Evolutionary conservation across 2,113 vertebrate genomes (phyloP).

Genomic region (Notechis scutatus): DNA sequence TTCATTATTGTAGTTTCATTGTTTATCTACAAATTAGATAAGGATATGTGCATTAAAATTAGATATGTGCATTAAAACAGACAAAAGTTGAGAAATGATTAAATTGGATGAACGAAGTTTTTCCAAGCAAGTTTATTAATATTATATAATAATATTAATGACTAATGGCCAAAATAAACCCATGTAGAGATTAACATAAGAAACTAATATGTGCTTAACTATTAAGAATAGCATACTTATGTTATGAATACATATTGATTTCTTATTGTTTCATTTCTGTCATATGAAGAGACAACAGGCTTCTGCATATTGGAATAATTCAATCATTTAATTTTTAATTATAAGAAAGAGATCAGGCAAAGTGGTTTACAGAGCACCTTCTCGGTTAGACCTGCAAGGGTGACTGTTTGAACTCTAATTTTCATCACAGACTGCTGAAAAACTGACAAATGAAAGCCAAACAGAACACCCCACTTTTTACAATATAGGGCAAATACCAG

Average conservation of each 20-base stretch:
- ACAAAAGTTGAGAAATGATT: background rate
- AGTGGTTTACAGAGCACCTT: conserved; percentile 33
- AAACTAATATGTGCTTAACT: conserved; percentile 6
- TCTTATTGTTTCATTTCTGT: background rate
- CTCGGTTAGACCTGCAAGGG: conserved; percentile 27
- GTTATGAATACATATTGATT: background rate
- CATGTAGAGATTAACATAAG: conserved; percentile 2
- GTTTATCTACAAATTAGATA: background rate
- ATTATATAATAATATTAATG: background rate
- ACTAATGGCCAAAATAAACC: conserved; percentile 32
- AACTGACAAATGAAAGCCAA: conserved; percentile 37
- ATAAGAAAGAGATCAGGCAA: conserved; percentile 5
- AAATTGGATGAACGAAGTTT: conserved; percentile 3
- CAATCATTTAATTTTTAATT: conserved; percentile 14
- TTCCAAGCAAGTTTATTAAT: conserved; percentile 13
- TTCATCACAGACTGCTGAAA: conserved; percentile 31
- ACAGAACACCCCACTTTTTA: background rate
- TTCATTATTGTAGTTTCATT: background rate
- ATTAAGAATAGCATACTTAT: conserved; percentile 4
- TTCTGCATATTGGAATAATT: conserved; percentile 13
- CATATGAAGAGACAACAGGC: conserved; percentile 22
- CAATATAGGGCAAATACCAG: conserved; percentile 2
- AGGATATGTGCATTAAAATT: background rate
- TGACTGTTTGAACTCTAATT: conserved; percentile 43
- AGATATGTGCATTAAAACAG: background rate